Base-by-base conservation (phyloP, 2,888 invertebrate species). In the Acrobasis suavella region DNA sequence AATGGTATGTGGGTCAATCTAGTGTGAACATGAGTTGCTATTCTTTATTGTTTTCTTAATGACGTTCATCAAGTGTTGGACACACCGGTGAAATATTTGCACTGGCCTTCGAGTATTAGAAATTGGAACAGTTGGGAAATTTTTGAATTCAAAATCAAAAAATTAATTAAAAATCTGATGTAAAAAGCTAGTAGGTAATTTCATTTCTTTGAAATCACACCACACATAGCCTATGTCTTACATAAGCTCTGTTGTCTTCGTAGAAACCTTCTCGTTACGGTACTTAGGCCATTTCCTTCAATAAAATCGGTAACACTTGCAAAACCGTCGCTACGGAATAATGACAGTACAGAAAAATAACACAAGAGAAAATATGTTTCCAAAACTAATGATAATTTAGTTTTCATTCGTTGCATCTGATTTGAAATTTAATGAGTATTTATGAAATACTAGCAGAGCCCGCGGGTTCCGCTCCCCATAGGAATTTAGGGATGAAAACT, bases 11-110 rank as follows among this genome's bases (percentile, higher is more conserved):
- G 5, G 46, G 46, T 46, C 46, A 46, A 46, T 46, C 14, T 14
- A 14, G 14, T 46, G 46, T 46, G 46, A 46, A 46, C 46, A n/a
- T 46, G 46, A 46, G 14, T 46, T 46, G 46, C 46, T 9, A 46
- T 46, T 46, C 55, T 66, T 69, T 69, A 68, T 71, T 70, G 69
- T 69, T 66, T 69, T 70, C 66, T 63, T 69, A 70, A 72, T 55
- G 69, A 66, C 60, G 52, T 69, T 56, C 67, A 54, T 50, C 60
- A 70, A 67, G 67, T 68, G 63, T 67, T 63, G 63, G 52, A 62
- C 66, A 58, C 32, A 32, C 22, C 50, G 59, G 59, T 64, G 16
- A n/a, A 62, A 54, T 62, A 59, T 62, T 50, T n/a, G 12, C 42
- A 42, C 3, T 15, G 38, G 38, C 55, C 15, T 38, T 54, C 32